Evolutionary conservation across 2,888 invertebrate species (phyloP), one percentile per base, ranked within the genome.

Genomic region (Biston stratarius): DNA sequence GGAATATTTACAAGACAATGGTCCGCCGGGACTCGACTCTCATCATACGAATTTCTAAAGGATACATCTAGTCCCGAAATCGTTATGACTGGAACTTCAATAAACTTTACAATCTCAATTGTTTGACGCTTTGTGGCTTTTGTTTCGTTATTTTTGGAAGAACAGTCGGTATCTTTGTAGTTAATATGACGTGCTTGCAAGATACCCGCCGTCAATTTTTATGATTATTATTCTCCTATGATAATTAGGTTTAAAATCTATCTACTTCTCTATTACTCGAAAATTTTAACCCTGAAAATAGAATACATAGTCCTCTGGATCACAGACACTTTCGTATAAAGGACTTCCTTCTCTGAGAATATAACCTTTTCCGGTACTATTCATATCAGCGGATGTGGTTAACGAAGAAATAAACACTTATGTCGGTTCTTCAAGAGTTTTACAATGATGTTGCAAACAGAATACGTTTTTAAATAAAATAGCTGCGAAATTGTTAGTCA

Each of bases 91-190:
- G 56, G 34, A 44, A 55, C 78, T 66, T 75, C 79, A 87, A 87
- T 90, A 88, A 85, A 82, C 64, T 90, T 91, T 90, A 91, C 88
- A 77, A 79, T 78, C 67, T 64, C 75, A 74, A 82, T 89, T 88
- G 87, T 89, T 72, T 71, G 67, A 61, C 62, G 6, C 24, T 12
- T 36, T 48, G 49, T 14, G 45, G 72, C 76, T 83, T 83, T 89
- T 87, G 87, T 89, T 80, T 74, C 65, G 71, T 67, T 76, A 69
- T 78, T 77, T 75, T 69, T 68, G 69, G 60, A 72, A 73, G 15
- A 72, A 59, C 14, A 1, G 82, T 78, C 87, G 86, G 86, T 74
- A 67, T 70, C 79, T 82, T 85, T 87, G 81, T 73, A 66, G 68
- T 44, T 36, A 8, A 36, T 42, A 74, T n/a, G n/a, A 79, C 77